Conservation (phyloP, 2,113 vertebrate species). For the Cinclus cinclus region DNA sequence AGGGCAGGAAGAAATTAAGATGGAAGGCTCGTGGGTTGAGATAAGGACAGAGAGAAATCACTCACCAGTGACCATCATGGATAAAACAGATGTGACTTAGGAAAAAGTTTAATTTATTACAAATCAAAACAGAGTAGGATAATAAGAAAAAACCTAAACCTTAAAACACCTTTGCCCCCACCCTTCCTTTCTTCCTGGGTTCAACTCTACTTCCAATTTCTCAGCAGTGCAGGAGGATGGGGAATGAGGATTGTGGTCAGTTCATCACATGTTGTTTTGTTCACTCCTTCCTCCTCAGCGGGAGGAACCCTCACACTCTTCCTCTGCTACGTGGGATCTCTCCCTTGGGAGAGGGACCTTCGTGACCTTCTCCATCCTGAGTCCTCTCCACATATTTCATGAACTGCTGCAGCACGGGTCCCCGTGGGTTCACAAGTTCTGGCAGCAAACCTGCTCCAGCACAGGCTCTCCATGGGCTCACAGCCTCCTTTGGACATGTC, state of each 20-base stretch:
- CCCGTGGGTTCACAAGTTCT: neutral
- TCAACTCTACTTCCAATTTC: neutral
- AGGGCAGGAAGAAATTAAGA: neutral
- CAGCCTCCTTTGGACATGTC: neutral
- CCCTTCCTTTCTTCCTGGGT: rapidly evolving
- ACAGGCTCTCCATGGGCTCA: neutral
- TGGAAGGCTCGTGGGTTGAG: neutral
- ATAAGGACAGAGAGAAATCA: neutral
- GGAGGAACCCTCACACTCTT: neutral
- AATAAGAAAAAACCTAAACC: neutral
- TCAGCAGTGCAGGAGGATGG: neutral
- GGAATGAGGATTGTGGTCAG: neutral
- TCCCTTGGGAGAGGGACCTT: neutral
- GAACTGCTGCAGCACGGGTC: neutral
- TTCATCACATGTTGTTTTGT: rapidly evolving
- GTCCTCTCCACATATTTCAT: neutral
- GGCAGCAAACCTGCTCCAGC: neutral
- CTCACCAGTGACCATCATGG: neutral
- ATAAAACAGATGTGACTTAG: neutral
- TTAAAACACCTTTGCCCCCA: rapidly evolving
- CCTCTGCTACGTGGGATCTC: rapidly evolving
- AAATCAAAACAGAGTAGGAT: neutral
- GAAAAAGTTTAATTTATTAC: neutral
- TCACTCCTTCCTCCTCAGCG: rapidly evolving
- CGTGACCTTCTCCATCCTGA: neutral